Percentiles rank a stretch among this genome's conserved stretches.
phyloP scores from a whole-genome alignment of 1,140 invertebrate genomes.

The Drosophila varians region DNA sequence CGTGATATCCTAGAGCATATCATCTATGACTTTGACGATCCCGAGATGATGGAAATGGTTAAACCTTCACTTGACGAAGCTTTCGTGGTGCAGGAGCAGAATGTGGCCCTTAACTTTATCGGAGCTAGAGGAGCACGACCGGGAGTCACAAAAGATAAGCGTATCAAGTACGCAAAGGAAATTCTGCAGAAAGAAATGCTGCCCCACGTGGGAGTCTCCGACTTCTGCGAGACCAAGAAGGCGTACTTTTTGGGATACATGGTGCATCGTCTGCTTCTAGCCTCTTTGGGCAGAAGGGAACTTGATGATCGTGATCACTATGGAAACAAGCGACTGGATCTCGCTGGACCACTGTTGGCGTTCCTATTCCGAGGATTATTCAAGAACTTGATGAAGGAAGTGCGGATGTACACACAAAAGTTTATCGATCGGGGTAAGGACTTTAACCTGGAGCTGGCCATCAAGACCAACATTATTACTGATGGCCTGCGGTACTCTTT shows the following conservation, averaged over 20 bases:
- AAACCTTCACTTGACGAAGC: slow-evolving; percentile 99
- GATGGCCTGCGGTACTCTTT: slow-evolving; percentile 99
- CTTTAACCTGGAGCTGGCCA: slow-evolving; percentile 98
- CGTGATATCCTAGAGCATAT: slow-evolving; percentile 99
- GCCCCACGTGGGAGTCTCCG: slow-evolving; percentile 98
- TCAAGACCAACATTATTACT: slow-evolving; percentile 99
- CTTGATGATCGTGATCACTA: slow-evolving; percentile 99
- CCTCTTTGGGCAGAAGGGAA: slow-evolving; percentile 97
- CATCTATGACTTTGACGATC: slow-evolving; percentile 99
- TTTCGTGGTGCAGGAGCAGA: slow-evolving; percentile 99
- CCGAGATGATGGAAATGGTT: slow-evolving; percentile 99
- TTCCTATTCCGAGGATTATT: slow-evolving; percentile 97
- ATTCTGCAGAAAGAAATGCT: slow-evolving; percentile 99
- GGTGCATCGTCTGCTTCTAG: slow-evolving; percentile 97
- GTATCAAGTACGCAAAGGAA: slow-evolving; percentile 99
- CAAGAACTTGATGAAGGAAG: slow-evolving; percentile 97
- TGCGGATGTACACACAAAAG: slow-evolving; percentile 98
- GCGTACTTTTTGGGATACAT: slow-evolving; percentile 99
- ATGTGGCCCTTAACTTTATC: slow-evolving; percentile 99
- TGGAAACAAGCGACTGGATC: slow-evolving; percentile 98
- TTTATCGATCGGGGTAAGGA: slow-evolving; percentile 99
- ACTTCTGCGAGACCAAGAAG: slow-evolving; percentile 99
- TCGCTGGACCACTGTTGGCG: slow-evolving; percentile 97
- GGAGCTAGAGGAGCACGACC: slow-evolving; percentile 97
- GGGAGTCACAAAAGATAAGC: slow-evolving; percentile 98